Evolutionary conservation across 1,140 invertebrate species (phyloP).

Genomic region (Popillia japonica): DNA sequence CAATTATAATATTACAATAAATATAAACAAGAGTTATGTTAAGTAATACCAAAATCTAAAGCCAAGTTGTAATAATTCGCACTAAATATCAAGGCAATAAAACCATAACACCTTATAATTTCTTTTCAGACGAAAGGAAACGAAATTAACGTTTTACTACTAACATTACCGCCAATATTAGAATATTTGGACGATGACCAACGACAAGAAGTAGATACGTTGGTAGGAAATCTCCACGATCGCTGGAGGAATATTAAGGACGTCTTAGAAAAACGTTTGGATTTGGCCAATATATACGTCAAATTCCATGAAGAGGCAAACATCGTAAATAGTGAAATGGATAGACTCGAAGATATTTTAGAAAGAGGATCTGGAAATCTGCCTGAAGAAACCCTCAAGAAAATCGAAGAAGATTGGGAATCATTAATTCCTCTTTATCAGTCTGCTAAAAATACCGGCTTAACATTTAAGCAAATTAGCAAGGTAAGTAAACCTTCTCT

Average conservation of each 20-base stretch:
- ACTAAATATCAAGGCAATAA: too few relatives aligned
- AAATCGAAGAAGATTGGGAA: conserved; percentile 70
- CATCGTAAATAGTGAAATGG: conserved; percentile 72
- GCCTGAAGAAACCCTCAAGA: conserved; percentile 65
- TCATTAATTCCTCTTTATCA: conserved; percentile 68
- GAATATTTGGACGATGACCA: conserved; percentile 73
- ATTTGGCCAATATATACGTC: conserved; percentile 71
- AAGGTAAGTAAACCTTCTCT: conserved; percentile 62
- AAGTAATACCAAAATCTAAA: too few relatives aligned
- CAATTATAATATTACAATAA: too few relatives aligned
- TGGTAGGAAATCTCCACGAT: conserved; percentile 69
- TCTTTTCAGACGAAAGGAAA: conserved; percentile 69
- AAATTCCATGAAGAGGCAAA: conserved; percentile 78
- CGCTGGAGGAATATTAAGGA: conserved; percentile 73
- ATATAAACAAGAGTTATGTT: neutral
- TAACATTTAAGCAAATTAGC: conserved; percentile 73
- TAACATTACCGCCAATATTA: conserved; percentile 71
- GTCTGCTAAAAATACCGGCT: conserved; percentile 69
- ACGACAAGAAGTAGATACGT: conserved; percentile 69
- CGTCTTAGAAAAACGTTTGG: conserved; percentile 70
- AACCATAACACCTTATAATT: too few relatives aligned
- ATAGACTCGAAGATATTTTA: conserved; percentile 70
- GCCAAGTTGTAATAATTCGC: too few relatives aligned
- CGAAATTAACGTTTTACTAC: conserved; percentile 71
- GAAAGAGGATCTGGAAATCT: conserved; percentile 59